A percentile compares a stretch with the other conserved stretches of the same genome.
phyloP scores from a whole-genome alignment of 2,888 invertebrate species.

The Apamea monoglypha region DNA sequence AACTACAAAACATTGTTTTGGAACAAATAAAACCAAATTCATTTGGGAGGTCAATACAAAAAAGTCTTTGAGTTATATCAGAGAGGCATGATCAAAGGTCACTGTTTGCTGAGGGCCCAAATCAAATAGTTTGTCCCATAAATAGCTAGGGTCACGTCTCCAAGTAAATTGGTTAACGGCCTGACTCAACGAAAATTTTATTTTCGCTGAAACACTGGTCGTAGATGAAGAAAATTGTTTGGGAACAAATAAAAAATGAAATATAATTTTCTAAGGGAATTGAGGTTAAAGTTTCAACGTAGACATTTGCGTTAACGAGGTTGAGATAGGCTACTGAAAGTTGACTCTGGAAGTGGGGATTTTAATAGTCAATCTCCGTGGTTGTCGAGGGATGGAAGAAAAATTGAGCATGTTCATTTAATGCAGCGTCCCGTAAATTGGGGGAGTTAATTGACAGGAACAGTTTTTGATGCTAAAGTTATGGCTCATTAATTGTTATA shows the following conservation, averaged over 20 bases:
- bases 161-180: conserved; percentile 70
- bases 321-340: conserved; percentile 52
- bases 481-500: no score
- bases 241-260: conserved; percentile 68
- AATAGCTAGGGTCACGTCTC: conserved; percentile 70
- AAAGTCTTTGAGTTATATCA: conserved; percentile 65
- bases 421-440: conserved; percentile 6
- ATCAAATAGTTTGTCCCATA: conserved; percentile 73
- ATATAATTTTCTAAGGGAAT: conserved; percentile 61
- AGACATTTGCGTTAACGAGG: conserved; percentile 61
- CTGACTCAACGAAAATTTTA: conserved; percentile 69
- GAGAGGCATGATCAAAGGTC: conserved; percentile 68
- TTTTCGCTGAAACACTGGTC: conserved; percentile 63
- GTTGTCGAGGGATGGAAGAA: conserved; percentile 29
- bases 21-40: conserved; percentile 66
- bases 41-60: conserved; percentile 66
- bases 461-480: neutral
- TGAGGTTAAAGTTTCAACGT: conserved; percentile 59
- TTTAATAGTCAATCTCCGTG: conserved; percentile 55
- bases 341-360: conserved; percentile 39
- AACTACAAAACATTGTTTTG: conserved; percentile 59
- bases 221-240: conserved; percentile 66
- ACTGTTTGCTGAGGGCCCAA: conserved; percentile 67
- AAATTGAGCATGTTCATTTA: conserved; percentile 23
- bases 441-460: conserved; percentile 10